phyloP scores from a whole-genome alignment of 2,797 vertebrate species.

The Anguilla anguilla region DNA sequence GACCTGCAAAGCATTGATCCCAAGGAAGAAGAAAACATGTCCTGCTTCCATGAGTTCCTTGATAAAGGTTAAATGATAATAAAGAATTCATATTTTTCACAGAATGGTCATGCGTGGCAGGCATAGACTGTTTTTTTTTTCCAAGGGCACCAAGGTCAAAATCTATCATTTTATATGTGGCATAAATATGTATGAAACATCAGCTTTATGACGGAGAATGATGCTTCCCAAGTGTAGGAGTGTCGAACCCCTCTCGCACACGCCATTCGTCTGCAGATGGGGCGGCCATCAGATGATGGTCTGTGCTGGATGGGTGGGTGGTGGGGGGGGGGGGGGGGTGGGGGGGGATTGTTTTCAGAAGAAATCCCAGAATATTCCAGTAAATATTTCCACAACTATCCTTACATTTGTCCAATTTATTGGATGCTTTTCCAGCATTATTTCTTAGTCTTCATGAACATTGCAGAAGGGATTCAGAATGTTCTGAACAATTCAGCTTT shows the following conservation, averaged over 20 bases:
- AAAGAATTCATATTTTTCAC: conserved; percentile 8
- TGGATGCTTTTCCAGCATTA: background rate
- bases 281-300: background rate
- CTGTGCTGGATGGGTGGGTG: background rate
- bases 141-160: background rate
- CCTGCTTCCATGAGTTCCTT: background rate
- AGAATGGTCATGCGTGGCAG: background rate
- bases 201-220: conserved; percentile 5
- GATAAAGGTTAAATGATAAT: background rate
- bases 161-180: background rate
- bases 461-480: background rate
- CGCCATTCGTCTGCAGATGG: background rate
- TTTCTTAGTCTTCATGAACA: background rate
- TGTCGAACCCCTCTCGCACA: background rate
- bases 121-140: background rate
- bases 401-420: background rate
- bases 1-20: background rate
- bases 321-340: background rate
- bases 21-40: background rate
- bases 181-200: conserved; percentile 21
- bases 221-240: background rate
- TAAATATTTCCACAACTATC: background rate
- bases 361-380: background rate
- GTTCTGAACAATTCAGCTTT: background rate
- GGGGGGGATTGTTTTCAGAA: background rate